Evolutionary conservation across 2,113 vertebrate species (phyloP).

Genomic region (Microtus pennsylvanicus): DNA sequence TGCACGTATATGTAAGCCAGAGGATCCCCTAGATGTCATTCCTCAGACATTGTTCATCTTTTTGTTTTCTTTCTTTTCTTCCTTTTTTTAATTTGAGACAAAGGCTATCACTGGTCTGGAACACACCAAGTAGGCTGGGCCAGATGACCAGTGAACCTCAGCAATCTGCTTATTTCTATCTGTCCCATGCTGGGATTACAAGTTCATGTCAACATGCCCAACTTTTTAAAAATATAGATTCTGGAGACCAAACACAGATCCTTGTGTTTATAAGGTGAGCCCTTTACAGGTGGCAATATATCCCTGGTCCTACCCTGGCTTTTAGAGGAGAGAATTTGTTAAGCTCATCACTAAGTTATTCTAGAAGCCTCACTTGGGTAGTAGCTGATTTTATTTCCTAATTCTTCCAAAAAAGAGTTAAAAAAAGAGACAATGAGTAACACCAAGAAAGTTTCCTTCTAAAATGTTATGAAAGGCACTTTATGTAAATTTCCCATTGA

Average conservation of each 20-base stretch:
- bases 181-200: neutral
- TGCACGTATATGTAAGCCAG: neutral
- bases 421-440: neutral
- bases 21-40: neutral
- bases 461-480: neutral
- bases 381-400: neutral
- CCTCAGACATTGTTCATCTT: neutral
- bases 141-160: neutral
- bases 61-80: neutral
- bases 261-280: neutral
- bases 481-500: neutral
- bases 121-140: neutral
- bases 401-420: neutral
- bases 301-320: neutral
- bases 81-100: neutral
- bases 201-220: neutral
- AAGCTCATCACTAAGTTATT: neutral
- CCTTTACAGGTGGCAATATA: neutral
- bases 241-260: neutral
- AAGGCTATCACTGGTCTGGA: neutral
- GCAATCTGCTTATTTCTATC: neutral
- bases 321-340: neutral
- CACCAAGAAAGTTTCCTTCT: neutral
- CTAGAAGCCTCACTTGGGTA: neutral
- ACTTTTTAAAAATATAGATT: neutral